These are phyloP conservation scores for Flabesymbios commensalis DNA, from an alignment of 2,888 invertebrate species.

Conservation along the genomic window DNA sequence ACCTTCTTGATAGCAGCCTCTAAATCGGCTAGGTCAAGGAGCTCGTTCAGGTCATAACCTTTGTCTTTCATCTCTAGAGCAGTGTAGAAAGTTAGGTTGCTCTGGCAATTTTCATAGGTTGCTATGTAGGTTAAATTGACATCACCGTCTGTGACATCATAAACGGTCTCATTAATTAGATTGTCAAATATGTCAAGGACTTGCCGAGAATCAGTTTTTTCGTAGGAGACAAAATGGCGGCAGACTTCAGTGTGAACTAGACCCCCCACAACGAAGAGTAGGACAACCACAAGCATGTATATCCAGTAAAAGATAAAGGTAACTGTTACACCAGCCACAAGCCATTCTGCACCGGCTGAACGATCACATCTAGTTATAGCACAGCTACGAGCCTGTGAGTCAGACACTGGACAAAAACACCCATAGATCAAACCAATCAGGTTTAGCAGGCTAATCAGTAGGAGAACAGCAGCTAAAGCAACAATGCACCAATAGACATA, in stretches of 20 bases:
- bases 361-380: neutral
- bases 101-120: constrained; percentile 37
- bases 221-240: constrained; percentile 8
- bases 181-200: constrained; percentile 1
- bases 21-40: constrained; percentile 38
- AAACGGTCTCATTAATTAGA: neutral
- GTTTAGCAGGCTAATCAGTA: neutral
- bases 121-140: neutral
- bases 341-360: constrained; percentile 11
- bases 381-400: neutral
- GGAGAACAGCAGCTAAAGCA: neutral
- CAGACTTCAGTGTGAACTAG: constrained; percentile 42
- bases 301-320: constrained; percentile 52
- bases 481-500: neutral
- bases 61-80: constrained; percentile 34
- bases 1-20: neutral
- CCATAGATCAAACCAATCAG: neutral
- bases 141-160: neutral
- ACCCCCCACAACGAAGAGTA: constrained; percentile 48
- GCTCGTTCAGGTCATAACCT: constrained; percentile 39
- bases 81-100: constrained; percentile 39
- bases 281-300: constrained; percentile 44
- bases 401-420: neutral
- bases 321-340: constrained; percentile 46
- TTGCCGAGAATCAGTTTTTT: constrained; percentile 2